Evolutionary conservation across 1,140 invertebrate species (phyloP).

Genomic region (Macrobrachium nipponense): DNA sequence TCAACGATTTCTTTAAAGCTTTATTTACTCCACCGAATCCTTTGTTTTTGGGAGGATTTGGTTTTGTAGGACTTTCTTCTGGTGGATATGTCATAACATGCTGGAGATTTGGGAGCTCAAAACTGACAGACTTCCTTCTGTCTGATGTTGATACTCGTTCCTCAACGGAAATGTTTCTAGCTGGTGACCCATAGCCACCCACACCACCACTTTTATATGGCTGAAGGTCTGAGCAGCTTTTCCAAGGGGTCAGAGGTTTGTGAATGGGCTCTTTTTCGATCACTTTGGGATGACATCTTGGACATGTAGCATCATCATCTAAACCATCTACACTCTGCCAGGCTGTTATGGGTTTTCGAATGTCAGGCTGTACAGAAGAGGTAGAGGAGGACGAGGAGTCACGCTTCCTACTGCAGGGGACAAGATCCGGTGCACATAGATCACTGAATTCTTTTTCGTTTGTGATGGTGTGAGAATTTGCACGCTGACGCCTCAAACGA

Average conservation of each 20-base stretch:
- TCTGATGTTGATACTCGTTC: constrained; percentile 41
- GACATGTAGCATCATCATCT: background rate
- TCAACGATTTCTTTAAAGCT: constrained; percentile 40
- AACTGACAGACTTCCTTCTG: constrained; percentile 57
- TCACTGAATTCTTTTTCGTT: too few relatives aligned
- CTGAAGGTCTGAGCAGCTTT: constrained; percentile 37
- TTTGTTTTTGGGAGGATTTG: constrained; percentile 4
- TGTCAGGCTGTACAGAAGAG: too few relatives aligned
- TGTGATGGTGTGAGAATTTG: too few relatives aligned
- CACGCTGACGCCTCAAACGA: too few relatives aligned
- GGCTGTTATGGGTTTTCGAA: background rate
- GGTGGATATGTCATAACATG: constrained; percentile 45
- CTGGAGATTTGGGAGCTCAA: constrained; percentile 39
- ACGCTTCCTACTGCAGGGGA: too few relatives aligned
- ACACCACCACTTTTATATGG: background rate
- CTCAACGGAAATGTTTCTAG: background rate
- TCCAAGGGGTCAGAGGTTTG: constrained; percentile 26
- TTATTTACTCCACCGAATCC: constrained; percentile 17
- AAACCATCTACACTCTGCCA: constrained; percentile 30
- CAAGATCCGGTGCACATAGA: too few relatives aligned
- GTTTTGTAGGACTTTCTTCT: constrained; percentile 10
- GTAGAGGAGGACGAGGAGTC: too few relatives aligned
- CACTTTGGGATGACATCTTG: background rate
- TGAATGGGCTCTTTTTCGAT: background rate
- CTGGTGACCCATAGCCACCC: background rate